Base-by-base conservation (phyloP, 2,797 vertebrate genomes). In the Bradypus variegatus region DNA sequence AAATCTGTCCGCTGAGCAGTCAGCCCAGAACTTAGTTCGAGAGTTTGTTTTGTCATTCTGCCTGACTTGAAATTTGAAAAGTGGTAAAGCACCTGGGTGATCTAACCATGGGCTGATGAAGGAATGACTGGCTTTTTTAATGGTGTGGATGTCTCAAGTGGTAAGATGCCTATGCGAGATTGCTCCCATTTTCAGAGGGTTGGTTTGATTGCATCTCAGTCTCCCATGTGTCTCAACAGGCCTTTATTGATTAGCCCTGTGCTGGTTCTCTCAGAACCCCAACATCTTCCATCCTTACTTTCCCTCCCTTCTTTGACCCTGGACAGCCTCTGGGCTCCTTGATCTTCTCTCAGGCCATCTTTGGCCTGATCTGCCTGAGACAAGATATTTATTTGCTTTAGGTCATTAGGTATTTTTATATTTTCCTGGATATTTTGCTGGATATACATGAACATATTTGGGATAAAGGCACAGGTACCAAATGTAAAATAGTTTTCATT, bases 51-150 rank as follows among this genome's bases (percentile, higher is more conserved):
- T 85, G 36, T 94, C 36, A 4, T 77, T 73, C 21, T 88, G 23
- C 27, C n/a, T 55, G 73, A 72, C 62, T 50, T 87, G 90, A 85
- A 90, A 75, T 79, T 83, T 87, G 83, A 69, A 94, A 90, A 91
- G 72, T 93, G 65, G n/a, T 72, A 1, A 67, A 55, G n/a, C 67
- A 33, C 67, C 76, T 72, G 85, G 41, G 41, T 76, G 48, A 60
- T 29, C 77, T 77, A 78, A 78, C 25, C 48, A 14, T 58, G 73
- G 77, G 58, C 38, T 18, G 79, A 41, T 70, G 76, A 82, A 36
- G 31, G 36, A 80, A 64, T 64, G 79, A 75, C 31, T 65, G 53
- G 50, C 67, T 95, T 83, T 79, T 94, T 86, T 86, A 41, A 55
- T 60, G 69, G 45, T 33, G 53, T 60, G 53, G 75, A 25, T 18